Evolutionary conservation across 2,888 invertebrate genomes (phyloP).

Genomic region (Hirtodrosophila confusa): DNA sequence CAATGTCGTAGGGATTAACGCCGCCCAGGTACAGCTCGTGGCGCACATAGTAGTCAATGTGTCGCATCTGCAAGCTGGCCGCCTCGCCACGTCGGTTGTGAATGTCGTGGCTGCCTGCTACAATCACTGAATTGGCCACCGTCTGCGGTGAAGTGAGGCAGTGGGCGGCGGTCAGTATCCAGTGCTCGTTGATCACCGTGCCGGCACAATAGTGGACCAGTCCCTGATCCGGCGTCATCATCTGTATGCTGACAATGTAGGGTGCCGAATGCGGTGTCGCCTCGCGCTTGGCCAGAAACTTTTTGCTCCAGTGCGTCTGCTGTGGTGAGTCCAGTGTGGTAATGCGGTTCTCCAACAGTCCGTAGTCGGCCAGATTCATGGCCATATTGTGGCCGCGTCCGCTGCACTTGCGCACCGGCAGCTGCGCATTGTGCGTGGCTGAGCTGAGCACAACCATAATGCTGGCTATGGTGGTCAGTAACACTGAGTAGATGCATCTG

Average conservation of each 20-base stretch:
- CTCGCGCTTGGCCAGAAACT: conserved; percentile 81
- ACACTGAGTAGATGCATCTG: conserved; percentile 68
- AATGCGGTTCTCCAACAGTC: conserved; percentile 73
- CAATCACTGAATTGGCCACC: conserved; percentile 78
- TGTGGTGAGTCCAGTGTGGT: conserved; percentile 57
- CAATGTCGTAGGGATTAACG: conserved; percentile 82
- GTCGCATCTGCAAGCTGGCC: conserved; percentile 72
- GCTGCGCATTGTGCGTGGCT: conserved; percentile 58
- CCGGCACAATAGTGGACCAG: conserved; percentile 83
- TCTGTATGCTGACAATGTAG: conserved; percentile 81
- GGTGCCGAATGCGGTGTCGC: conserved; percentile 82
- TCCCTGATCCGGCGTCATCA: conserved; percentile 72
- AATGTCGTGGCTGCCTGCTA: conserved; percentile 82
- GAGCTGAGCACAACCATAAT: conserved; percentile 76
- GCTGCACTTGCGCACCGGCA: conserved; percentile 60
- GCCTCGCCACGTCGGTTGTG: conserved; percentile 65
- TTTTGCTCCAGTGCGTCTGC: conserved; percentile 73
- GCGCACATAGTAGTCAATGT: conserved; percentile 78
- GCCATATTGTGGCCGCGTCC: conserved; percentile 56
- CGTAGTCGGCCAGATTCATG: conserved; percentile 58
- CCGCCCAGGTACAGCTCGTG: conserved; percentile 82
- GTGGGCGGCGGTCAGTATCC: conserved; percentile 83
- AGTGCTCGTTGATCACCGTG: conserved; percentile 82
- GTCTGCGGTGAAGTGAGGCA: conserved; percentile 74
- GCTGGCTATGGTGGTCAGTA: conserved; percentile 72